Conservation (phyloP, 2,888 invertebrate genomes). For the Drosophila kambysellisi region DNA sequence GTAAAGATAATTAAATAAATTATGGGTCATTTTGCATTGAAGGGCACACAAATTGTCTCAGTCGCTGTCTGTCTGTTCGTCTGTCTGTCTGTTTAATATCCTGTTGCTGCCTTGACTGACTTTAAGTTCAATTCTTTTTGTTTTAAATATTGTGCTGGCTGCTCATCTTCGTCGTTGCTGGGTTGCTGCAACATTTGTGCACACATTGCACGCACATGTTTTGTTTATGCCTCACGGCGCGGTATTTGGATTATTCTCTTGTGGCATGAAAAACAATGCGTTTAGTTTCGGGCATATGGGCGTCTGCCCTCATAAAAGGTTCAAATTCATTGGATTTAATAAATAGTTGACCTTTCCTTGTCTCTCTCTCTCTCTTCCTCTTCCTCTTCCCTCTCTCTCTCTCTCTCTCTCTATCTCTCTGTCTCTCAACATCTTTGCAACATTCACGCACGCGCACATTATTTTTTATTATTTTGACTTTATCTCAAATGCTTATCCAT, state of each 20-base stretch:
- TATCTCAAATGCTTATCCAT: conserved; percentile 71
- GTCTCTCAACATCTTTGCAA: conserved; percentile 5
- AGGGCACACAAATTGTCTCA: neutral
- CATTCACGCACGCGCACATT: conserved; percentile 60
- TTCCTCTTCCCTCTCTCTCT: neutral
- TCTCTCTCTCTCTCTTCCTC: neutral
- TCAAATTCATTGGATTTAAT: conserved; percentile 67
- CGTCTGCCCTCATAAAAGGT: conserved; percentile 73
- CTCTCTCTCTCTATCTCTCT: neutral
- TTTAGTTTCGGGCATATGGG: conserved; percentile 45
- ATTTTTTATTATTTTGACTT: conserved; percentile 79
- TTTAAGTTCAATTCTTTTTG: neutral
- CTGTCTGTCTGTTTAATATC: conserved; percentile 34
- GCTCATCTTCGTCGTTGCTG: neutral
- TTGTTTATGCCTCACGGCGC: conserved; percentile 41
- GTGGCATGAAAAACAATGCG: conserved; percentile 41
- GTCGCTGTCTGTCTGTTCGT: neutral
- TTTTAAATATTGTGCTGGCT: conserved; percentile 1
- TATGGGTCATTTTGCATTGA: neutral
- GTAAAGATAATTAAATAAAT: neutral
- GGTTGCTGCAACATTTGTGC: conserved; percentile 50
- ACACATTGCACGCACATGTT: conserved; percentile 75
- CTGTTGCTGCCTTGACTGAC: conserved; percentile 40
- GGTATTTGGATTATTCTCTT: neutral
- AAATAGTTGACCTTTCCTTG: conserved; percentile 62